Evolutionary conservation across 53 echinoderm and acorn worm genomes (phyloP), one percentile per base, ranked within the genome.

Genomic region (Apostichopus leukothele): DNA sequence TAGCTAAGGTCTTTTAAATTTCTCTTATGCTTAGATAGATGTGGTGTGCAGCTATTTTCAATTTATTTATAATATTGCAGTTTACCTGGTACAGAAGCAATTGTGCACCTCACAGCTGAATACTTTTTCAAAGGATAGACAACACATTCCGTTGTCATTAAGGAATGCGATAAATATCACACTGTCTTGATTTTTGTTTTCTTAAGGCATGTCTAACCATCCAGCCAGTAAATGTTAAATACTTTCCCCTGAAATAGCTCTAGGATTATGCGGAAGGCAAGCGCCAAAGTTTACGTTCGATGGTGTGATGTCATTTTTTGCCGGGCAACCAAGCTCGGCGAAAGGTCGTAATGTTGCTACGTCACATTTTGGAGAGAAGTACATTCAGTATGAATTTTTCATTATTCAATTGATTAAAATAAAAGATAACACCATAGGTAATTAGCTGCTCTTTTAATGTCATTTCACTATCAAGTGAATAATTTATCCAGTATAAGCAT

Each of bases 141-240:
- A 18, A 16, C 14, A 18, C 39, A 39, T 71, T 71, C 71, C 71
- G 16, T 71, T 5, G 71, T 71, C 71, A n/a, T 71, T 71, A 71
- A n/a, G 71, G 71, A 71, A 71, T 71, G 71, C 71, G 18, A 71
- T 71, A 71, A 71, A 71, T 71, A 71, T 71, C 71, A 71, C 6
- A 19, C 16, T 9, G 57, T 71, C 71, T 19, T 71, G 71, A 71
- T 6, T 71, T 71, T 71, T 71, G 71, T 71, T 71, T 71, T 71
- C 71, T 16, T 71, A 71, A 71, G 71, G 71, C 71, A 71, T 71
- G 71, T 71, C 20, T 71, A 19, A 19, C 6, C 71, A 71, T 18
- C 18, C 6, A 39, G 71, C 18, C 20, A 16, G 71, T 71, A 71
- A 71, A 71, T 71, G 71, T 71, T 71, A 71, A 71, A 71, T 71